phyloP scores from a whole-genome alignment of 2,113 vertebrate genomes.

The Pteronura brasiliensis region DNA sequence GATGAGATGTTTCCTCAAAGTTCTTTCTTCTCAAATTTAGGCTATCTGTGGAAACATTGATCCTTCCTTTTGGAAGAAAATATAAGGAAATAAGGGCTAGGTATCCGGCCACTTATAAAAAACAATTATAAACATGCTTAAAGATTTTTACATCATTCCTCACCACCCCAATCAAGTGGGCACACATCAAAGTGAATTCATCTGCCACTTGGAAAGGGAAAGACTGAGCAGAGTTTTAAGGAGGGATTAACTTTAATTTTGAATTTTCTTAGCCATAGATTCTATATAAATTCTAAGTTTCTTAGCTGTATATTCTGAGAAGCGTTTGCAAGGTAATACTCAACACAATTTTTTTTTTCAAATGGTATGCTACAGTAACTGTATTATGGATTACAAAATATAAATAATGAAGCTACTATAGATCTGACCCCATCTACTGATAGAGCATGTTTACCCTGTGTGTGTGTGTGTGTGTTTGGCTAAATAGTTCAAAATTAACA shows the following conservation, averaged over 20 bases:
- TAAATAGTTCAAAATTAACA: background rate
- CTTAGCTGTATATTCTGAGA: background rate
- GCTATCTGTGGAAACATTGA: background rate
- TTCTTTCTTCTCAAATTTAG: constrained; percentile 12
- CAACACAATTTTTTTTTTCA: background rate
- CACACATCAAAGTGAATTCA: background rate
- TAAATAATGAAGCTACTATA: background rate
- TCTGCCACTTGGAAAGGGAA: background rate
- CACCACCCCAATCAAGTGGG: background rate
- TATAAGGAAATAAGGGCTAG: background rate
- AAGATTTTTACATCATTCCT: constrained; percentile 1
- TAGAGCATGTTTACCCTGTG: background rate
- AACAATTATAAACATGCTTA: background rate
- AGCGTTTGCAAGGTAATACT: background rate
- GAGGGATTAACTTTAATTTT: background rate
- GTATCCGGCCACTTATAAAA: background rate
- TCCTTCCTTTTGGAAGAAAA: background rate
- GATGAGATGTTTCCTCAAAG: background rate
- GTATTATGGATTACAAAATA: background rate
- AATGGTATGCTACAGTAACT: background rate
- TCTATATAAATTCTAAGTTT: background rate
- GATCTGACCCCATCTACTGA: background rate
- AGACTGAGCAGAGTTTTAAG: background rate
- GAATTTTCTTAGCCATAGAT: background rate
- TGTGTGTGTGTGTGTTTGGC: background rate